A percentile compares a stretch with the other conserved stretches of the same genome.
Conservation (phyloP, 2,113 vertebrate genomes). For the Fukomys damarensis region DNA sequence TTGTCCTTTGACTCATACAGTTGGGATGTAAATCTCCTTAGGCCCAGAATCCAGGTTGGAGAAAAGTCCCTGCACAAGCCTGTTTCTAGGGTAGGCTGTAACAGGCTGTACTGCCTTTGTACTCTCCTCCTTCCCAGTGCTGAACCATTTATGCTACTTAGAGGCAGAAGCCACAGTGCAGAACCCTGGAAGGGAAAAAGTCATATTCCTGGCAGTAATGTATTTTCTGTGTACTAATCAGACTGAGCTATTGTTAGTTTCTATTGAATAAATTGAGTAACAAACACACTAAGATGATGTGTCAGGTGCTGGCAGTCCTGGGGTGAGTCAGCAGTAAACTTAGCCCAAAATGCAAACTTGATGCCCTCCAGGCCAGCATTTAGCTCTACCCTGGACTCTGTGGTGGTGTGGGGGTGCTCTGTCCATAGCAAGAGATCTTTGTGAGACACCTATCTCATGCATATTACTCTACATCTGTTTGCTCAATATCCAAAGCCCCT, state of each 20-base stretch:
- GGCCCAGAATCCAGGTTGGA: neutral
- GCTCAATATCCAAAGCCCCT: neutral
- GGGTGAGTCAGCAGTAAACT: neutral
- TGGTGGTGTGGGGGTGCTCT: neutral
- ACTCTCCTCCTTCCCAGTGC: neutral
- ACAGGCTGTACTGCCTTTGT: no score
- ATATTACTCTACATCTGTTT: neutral
- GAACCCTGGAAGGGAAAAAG: neutral
- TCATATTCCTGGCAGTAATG: neutral
- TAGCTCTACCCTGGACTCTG: neutral
- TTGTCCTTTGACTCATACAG: neutral
- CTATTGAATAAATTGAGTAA: constrained; percentile 35
- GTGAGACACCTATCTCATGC: neutral
- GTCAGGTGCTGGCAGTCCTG: neutral
- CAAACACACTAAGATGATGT: neutral
- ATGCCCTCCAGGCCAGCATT: neutral
- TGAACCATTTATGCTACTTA: neutral
- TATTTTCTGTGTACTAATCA: neutral
- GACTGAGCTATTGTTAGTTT: neutral
- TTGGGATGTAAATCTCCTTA: neutral
- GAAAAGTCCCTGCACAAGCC: neutral
- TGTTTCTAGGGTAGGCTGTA: no score
- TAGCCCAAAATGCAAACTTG: neutral
- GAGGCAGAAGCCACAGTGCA: neutral
- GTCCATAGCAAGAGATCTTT: neutral